These are phyloP conservation scores for Melanaphis sacchari DNA, from an alignment of 1,140 invertebrate species.

Conservation along the genomic window DNA sequence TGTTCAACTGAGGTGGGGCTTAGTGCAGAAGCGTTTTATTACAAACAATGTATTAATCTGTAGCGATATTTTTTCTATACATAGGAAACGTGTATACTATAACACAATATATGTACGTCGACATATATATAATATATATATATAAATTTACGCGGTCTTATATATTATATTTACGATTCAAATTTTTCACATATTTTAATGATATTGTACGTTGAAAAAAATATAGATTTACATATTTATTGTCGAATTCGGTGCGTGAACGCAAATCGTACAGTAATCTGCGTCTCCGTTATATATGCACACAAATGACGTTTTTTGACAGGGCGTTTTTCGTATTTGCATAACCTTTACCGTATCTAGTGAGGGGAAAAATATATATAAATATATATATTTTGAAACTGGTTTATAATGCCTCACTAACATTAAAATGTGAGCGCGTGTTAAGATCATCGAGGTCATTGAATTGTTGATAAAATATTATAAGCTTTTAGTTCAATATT, in stretches of 20 bases:
- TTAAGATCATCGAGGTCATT: not conserved
- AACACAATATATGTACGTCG: not conserved
- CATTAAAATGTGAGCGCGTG: not conserved
- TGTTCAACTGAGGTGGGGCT: not conserved
- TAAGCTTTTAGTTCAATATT: not conserved
- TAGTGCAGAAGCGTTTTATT: not conserved
- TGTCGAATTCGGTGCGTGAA: slow-evolving; percentile 7
- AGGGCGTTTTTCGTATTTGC: not conserved
- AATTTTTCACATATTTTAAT: slow-evolving; percentile 17
- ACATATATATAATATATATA: not conserved
- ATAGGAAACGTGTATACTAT: not conserved
- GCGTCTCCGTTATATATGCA: not conserved
- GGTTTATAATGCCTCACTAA: not conserved
- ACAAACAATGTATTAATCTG: not conserved
- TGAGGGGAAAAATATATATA: slow-evolving; percentile 7
- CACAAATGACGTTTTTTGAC: not conserved
- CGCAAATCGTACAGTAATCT: not conserved
- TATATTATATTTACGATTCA: not conserved
- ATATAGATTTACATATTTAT: slow-evolving; percentile 10
- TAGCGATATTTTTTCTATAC: not conserved
- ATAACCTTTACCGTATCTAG: not conserved
- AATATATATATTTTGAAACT: not conserved
- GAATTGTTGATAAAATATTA: not conserved
- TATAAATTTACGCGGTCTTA: not conserved
- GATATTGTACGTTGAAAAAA: not conserved